phyloP scores from a whole-genome alignment of 2,113 vertebrate species.

The Bos indicus region DNA sequence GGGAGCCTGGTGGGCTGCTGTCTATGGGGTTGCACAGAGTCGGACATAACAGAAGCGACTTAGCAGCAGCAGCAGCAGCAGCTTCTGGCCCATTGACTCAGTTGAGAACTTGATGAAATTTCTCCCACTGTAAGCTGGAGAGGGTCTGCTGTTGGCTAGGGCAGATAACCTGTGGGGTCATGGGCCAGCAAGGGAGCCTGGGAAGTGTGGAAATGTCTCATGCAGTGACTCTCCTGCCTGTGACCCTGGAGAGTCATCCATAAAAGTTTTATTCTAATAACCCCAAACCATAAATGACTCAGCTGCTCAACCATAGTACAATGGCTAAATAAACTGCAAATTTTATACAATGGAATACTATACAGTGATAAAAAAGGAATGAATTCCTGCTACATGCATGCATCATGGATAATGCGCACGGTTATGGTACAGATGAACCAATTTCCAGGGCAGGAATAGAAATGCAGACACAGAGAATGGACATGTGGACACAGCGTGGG shows the following conservation, averaged over 20 bases:
- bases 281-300: neutral
- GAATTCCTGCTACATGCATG: neutral
- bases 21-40: too few species aligned
- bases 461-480: neutral
- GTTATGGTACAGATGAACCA: neutral
- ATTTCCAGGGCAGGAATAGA: neutral
- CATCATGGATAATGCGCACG: neutral
- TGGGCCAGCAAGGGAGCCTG: neutral
- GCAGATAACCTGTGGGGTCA: neutral
- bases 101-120: neutral
- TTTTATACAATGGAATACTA: neutral
- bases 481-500: neutral
- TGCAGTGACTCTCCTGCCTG: neutral
- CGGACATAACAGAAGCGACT: too few species aligned
- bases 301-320: neutral
- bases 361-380: neutral
- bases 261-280: conserved; percentile 9
- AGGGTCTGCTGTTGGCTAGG: neutral
- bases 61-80: too few species aligned
- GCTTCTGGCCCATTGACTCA: neutral
- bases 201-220: neutral
- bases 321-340: neutral
- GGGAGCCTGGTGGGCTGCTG: too few species aligned
- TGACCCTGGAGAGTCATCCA: neutral
- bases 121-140: neutral